These are phyloP conservation scores for Cotesia glomerata DNA, from an alignment of 1,140 invertebrate species.

Conservation along the genomic window DNA sequence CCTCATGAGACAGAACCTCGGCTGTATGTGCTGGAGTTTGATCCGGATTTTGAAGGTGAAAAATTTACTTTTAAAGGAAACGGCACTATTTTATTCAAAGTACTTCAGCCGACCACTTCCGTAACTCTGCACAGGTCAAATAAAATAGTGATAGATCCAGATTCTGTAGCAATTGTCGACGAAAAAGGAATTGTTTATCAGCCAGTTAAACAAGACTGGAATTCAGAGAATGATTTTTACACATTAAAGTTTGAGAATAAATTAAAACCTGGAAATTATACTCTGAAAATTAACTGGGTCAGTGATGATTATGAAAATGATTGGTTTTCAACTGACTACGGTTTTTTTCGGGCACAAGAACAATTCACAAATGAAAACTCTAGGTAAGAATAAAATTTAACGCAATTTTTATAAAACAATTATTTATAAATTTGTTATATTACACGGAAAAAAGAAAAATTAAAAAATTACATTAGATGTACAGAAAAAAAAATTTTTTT, in stretches of 20 bases:
- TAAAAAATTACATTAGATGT: no score
- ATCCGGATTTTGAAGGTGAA: conserved; percentile 25
- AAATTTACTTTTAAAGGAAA: conserved; percentile 35
- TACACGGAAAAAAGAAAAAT: no score
- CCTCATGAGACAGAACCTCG: conserved; percentile 29
- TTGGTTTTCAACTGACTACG: background rate
- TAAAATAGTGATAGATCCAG: conserved; percentile 24
- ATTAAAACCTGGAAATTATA: conserved; percentile 23
- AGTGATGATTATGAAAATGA: background rate
- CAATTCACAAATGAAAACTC: no score
- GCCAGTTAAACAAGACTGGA: conserved; percentile 13
- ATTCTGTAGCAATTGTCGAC: conserved; percentile 15
- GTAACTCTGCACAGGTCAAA: conserved; percentile 28
- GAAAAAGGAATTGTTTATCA: background rate
- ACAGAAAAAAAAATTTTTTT: no score
- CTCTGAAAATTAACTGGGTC: conserved; percentile 16
- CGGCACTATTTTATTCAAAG: conserved; percentile 20
- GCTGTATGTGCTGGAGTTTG: conserved; percentile 27
- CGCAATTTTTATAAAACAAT: no score
- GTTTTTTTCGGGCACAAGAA: no score
- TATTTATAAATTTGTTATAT: no score
- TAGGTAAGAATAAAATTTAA: no score
- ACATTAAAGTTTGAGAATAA: conserved; percentile 15
- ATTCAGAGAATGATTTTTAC: conserved; percentile 17
- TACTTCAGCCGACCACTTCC: conserved; percentile 9